Evolutionary conservation across 2,888 invertebrate genomes (phyloP).

Genomic region (Brachyptera putata): DNA sequence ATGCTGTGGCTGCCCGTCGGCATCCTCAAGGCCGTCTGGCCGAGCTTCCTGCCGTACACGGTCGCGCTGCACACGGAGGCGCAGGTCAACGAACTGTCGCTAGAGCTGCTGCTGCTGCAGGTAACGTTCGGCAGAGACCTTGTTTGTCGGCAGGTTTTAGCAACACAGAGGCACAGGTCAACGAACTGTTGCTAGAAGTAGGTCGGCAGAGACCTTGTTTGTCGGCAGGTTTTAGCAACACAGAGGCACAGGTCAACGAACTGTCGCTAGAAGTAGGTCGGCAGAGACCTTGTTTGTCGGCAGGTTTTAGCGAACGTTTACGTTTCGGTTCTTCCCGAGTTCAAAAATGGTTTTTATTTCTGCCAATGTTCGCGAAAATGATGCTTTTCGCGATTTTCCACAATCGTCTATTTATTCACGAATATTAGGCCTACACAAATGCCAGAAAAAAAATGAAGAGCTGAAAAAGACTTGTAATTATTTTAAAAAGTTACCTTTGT

Average conservation of each 20-base stretch:
- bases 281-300: neutral
- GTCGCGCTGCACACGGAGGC: slow-evolving; percentile 78
- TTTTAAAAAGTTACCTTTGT: too few species aligned
- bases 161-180: slow-evolving; percentile 81
- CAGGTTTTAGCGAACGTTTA: too few species aligned
- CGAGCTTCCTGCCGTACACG: slow-evolving; percentile 91
- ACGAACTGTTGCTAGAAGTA: slow-evolving; percentile 93
- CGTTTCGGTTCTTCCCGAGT: too few species aligned
- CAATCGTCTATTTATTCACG: too few species aligned
- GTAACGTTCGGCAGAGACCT: slow-evolving; percentile 42
- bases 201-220: slow-evolving; percentile 40
- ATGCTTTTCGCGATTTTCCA: too few species aligned
- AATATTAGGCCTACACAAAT: too few species aligned
- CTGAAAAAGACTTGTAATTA: too few species aligned
- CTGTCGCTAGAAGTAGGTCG: slow-evolving; percentile 83
- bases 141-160: neutral
- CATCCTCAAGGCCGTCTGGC: slow-evolving; percentile 73
- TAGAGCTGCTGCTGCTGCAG: slow-evolving; percentile 87
- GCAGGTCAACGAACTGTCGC: slow-evolving; percentile 88
- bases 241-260: slow-evolving; percentile 87
- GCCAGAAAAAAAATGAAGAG: too few species aligned
- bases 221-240: slow-evolving; percentile 47
- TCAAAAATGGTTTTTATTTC: too few species aligned
- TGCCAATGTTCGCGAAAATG: too few species aligned
- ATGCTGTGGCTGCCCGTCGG: slow-evolving; percentile 95